Conservation (phyloP, 2,113 vertebrate species). For the Gallinago undulata region DNA sequence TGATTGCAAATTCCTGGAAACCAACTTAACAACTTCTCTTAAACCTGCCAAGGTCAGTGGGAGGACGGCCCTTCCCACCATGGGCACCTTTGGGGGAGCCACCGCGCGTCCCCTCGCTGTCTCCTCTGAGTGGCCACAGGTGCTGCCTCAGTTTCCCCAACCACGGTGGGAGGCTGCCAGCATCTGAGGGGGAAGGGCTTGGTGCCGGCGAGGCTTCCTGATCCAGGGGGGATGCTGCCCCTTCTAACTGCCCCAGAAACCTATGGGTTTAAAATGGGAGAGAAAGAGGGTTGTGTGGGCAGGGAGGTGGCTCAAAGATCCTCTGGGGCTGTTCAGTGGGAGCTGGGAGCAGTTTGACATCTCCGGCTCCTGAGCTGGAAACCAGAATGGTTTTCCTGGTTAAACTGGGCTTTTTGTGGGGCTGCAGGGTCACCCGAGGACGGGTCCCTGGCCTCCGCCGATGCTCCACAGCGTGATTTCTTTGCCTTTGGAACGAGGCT, state of each 20-base stretch:
- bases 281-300: neutral
- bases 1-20: neutral
- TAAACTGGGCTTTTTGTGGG: neutral
- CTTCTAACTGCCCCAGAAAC: neutral
- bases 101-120: fast-evolving
- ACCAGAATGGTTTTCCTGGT: fast-evolving
- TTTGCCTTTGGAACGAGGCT: fast-evolving
- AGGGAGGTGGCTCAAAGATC: neutral
- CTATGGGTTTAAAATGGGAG: fast-evolving
- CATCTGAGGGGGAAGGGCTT: fast-evolving
- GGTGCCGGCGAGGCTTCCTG: fast-evolving
- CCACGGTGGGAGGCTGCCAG: fast-evolving
- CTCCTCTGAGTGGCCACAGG: neutral
- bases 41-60: neutral
- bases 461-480: neutral
- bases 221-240: neutral
- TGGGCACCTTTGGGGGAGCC: neutral
- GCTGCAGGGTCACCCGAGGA: neutral
- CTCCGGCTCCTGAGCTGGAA: neutral
- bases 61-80: neutral
- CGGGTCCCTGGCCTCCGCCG: neutral
- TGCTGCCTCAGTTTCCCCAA: neutral
- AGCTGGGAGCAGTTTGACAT: neutral
- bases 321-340: neutral
- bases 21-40: neutral